These are phyloP conservation scores for Nemotelus pantherinus DNA, from an alignment of 2,888 invertebrate genomes.

Conservation along the genomic window DNA sequence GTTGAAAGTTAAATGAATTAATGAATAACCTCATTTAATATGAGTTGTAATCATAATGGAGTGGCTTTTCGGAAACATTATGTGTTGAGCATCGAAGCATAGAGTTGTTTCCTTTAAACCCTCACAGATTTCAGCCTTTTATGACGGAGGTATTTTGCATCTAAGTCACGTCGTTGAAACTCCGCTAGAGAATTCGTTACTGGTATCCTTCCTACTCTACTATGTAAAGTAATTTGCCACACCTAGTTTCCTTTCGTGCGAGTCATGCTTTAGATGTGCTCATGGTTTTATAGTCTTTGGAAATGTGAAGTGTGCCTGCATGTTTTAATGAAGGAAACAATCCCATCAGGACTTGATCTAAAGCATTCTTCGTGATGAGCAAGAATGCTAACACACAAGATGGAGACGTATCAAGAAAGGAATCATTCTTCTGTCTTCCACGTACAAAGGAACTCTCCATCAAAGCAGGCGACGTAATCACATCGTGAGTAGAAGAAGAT, in stretches of 20 bases:
- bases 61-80: background rate
- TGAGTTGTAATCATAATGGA: slow-evolving; percentile 21
- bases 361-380: slow-evolving; percentile 2
- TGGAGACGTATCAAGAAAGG: background rate
- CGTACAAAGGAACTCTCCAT: too few relatives aligned
- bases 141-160: background rate
- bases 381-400: background rate
- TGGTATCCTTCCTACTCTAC: slow-evolving; percentile 7
- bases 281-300: background rate
- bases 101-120: background rate
- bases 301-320: slow-evolving; percentile 11
- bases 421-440: too few relatives aligned
- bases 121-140: background rate
- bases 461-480: too few relatives aligned
- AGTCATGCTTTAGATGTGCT: background rate
- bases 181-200: slow-evolving; percentile 20
- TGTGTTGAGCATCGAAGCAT: background rate
- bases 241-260: background rate
- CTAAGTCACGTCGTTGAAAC: slow-evolving; percentile 34
- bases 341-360: slow-evolving; percentile 5
- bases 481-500: too few relatives aligned
- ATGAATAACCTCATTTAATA: slow-evolving; percentile 35
- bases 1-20: slow-evolving; percentile 27
- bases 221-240: slow-evolving; percentile 23
- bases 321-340: slow-evolving; percentile 33